Evolutionary conservation across 2,888 invertebrate species (phyloP).

Genomic region (Drosophila nr. perissopoda): DNA sequence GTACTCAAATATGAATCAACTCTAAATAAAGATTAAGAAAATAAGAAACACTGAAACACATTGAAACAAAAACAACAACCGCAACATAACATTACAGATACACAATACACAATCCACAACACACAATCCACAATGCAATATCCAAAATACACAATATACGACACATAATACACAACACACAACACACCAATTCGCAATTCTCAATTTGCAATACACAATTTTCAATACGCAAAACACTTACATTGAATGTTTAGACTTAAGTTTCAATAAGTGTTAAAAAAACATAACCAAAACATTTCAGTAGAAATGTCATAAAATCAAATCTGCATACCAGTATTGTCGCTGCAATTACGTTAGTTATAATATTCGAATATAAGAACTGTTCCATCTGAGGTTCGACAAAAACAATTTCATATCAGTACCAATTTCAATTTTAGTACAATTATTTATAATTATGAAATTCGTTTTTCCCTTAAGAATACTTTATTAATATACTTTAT

Average conservation of each 20-base stretch:
- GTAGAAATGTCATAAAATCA: constrained; percentile 1
- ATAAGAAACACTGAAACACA: not conserved
- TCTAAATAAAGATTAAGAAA: too few species aligned
- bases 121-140: not conserved
- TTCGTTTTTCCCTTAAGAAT: not conserved
- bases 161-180: not conserved
- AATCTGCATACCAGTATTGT: not conserved
- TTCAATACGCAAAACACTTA: not conserved
- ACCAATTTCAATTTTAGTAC: not conserved
- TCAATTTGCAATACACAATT: not conserved
- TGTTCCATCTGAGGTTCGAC: not conserved
- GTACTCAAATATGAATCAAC: not conserved
- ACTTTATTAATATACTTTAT: constrained; percentile 39
- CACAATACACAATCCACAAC: not conserved
- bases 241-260: not conserved
- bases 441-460: not conserved
- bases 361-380: not conserved
- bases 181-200: not conserved
- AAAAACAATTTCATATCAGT: not conserved
- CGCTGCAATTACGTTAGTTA: not conserved
- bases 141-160: too few species aligned
- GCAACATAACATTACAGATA: not conserved
- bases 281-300: constrained; percentile 5
- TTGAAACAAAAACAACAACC: not conserved
- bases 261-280: not conserved